A percentile compares a stretch with the other conserved stretches of the same genome.
phyloP scores from a whole-genome alignment of 1,140 invertebrate species.

The Lepidurus arcticus region DNA sequence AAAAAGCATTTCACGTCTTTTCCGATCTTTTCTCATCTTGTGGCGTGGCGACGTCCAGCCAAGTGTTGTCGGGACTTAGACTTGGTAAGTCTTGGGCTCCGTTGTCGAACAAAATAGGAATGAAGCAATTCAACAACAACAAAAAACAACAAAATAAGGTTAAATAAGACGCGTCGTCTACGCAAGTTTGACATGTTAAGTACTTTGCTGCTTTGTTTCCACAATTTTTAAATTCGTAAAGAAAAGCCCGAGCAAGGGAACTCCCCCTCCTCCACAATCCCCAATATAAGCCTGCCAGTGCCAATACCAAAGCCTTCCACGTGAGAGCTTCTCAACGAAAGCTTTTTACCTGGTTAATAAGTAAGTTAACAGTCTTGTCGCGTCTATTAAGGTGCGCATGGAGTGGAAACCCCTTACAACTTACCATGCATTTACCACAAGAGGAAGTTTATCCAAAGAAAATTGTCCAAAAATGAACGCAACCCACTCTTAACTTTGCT shows the following conservation, averaged over 20 bases:
- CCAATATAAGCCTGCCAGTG: background rate
- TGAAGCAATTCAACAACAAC: too few species aligned
- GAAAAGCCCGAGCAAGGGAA: too few species aligned
- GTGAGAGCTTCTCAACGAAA: background rate
- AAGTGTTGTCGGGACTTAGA: background rate
- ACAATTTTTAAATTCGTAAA: too few species aligned
- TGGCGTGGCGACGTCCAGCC: background rate
- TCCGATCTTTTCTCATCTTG: background rate
- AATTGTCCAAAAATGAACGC: too few species aligned
- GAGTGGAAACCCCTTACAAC: background rate
- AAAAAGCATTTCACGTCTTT: background rate
- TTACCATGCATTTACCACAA: background rate
- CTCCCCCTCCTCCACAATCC: background rate
- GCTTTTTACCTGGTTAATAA: slow-evolving; percentile 1
- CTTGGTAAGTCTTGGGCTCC: background rate
- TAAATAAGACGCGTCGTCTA: too few species aligned
- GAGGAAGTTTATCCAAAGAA: too few species aligned
- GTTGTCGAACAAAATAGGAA: background rate
- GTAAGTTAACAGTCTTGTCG: background rate
- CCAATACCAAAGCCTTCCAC: background rate
- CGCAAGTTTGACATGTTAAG: too few species aligned
- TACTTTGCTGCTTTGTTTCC: too few species aligned
- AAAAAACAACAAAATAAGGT: too few species aligned
- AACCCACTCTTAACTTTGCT: too few species aligned
- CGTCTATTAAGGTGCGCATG: background rate